phyloP scores from a whole-genome alignment of 2,113 vertebrate genomes.

The Salminus brasiliensis region DNA sequence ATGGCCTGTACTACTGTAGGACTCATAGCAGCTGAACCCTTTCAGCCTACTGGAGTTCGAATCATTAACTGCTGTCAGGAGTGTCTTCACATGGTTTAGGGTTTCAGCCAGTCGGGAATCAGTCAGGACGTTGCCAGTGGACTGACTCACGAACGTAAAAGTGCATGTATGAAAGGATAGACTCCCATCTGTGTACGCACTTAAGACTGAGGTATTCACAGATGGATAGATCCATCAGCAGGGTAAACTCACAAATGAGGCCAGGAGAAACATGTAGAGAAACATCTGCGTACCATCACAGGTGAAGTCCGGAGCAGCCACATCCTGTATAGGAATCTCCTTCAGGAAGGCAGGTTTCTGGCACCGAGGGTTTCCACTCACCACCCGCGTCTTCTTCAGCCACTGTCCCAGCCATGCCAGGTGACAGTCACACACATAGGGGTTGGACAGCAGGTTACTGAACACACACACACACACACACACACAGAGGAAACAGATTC shows the following conservation, averaged over 20 bases:
- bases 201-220: not conserved
- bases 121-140: not conserved
- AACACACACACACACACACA: conserved; percentile 21
- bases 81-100: not conserved
- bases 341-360: conserved; percentile 95
- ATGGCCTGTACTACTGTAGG: not conserved
- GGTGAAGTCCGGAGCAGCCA: conserved; percentile 93
- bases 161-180: not conserved
- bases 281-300: conserved; percentile 85
- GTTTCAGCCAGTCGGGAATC: not conserved
- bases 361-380: conserved; percentile 97
- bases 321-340: conserved; percentile 98
- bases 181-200: not conserved
- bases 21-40: not conserved
- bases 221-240: conserved; percentile 12
- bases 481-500: conserved; percentile 5
- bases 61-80: not conserved
- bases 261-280: not conserved
- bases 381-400: conserved; percentile 92
- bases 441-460: conserved; percentile 97
- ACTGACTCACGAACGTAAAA: no score
- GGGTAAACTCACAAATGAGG: not conserved
- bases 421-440: conserved; percentile 97
- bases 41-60: not conserved
- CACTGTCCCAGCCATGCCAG: conserved; percentile 96